Conservation (phyloP, 2,113 vertebrate species). For the Lamprologus callipterus region DNA sequence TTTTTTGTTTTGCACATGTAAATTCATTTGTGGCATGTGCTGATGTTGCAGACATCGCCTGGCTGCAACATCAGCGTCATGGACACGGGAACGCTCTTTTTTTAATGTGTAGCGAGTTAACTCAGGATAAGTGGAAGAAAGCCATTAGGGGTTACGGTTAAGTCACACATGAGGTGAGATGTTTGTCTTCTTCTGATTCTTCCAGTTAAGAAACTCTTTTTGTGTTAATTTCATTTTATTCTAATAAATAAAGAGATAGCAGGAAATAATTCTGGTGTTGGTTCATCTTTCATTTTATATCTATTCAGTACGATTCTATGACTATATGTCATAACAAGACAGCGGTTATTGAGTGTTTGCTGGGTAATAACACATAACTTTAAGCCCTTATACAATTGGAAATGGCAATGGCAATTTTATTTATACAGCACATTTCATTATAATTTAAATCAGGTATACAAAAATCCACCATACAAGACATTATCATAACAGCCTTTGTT, state of each 20-base stretch:
- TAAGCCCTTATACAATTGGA: not conserved
- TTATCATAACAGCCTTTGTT: not conserved
- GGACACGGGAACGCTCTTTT: not conserved
- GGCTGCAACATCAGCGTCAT: not conserved
- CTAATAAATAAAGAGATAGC: not conserved
- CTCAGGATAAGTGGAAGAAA: not conserved
- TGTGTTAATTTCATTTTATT: not conserved
- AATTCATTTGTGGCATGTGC: not conserved
- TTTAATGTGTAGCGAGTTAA: fast-evolving
- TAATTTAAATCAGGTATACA: not conserved
- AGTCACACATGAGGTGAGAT: not conserved
- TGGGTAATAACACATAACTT: not conserved
- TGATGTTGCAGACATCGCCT: not conserved
- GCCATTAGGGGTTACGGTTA: fast-evolving
- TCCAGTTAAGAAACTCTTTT: not conserved
- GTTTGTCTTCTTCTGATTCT: not conserved
- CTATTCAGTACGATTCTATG: not conserved
- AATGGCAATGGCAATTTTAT: not conserved
- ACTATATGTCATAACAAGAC: not conserved
- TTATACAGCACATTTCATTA: not conserved
- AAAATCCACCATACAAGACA: not conserved
- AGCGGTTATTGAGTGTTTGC: fast-evolving
- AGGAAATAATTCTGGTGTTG: not conserved
- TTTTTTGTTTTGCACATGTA: not conserved
- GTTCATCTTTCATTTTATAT: not conserved